Evolutionary conservation across 2,797 vertebrate species (phyloP).

Genomic region (Mormyrus hasselquistii): DNA sequence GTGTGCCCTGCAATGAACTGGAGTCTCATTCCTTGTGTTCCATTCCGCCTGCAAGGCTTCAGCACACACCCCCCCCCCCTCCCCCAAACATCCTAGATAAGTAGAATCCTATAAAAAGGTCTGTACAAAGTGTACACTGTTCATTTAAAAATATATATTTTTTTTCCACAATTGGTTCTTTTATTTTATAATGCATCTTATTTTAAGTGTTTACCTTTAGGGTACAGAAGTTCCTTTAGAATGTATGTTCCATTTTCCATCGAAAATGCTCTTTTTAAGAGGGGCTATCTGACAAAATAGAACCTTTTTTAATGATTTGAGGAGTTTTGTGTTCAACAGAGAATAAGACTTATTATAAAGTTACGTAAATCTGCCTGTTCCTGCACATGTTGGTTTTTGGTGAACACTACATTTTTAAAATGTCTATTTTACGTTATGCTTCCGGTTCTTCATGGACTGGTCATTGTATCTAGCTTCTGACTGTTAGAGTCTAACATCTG

Average conservation of each 20-base stretch:
- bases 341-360: not conserved
- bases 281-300: not conserved
- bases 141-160: not conserved
- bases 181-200: not conserved
- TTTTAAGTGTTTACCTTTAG: not conserved
- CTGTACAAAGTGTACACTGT: not conserved
- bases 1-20: not conserved
- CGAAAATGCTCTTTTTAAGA: not conserved
- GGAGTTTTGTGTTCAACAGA: not conserved
- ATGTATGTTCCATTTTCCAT: not conserved
- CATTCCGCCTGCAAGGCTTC: not conserved
- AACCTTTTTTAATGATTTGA: not conserved
- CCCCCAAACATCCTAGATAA: not conserved
- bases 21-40: not conserved
- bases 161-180: not conserved
- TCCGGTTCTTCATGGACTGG: not conserved
- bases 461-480: not conserved
- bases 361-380: not conserved
- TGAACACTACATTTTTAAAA: not conserved
- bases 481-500: constrained; percentile 26
- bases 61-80: not conserved
- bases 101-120: not conserved
- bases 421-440: not conserved
- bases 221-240: not conserved
- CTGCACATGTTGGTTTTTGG: not conserved